Percentiles rank a stretch among this genome's conserved stretches.
Conservation (phyloP, 2,888 invertebrate genomes). For the Coronaproctus castanopsis region DNA sequence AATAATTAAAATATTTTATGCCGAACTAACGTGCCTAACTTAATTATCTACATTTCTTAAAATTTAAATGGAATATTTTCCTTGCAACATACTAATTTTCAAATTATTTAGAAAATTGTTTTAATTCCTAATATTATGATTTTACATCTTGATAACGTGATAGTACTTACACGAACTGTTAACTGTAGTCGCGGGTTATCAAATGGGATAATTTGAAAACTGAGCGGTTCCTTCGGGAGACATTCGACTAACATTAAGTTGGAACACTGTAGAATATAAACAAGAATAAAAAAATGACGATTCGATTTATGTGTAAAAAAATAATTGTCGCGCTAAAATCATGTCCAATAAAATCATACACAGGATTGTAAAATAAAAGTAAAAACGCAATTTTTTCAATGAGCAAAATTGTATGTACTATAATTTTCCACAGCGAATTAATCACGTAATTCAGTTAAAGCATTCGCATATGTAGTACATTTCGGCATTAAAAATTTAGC, state of each 20-base stretch:
- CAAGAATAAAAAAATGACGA: constrained; percentile 11
- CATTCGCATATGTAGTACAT: background rate
- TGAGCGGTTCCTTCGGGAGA: constrained; percentile 77
- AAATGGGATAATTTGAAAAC: constrained; percentile 91
- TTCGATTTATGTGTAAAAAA: background rate
- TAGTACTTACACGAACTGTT: constrained; percentile 44
- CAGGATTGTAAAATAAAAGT: too few species aligned
- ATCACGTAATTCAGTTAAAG: background rate
- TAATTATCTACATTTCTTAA: constrained; percentile 1
- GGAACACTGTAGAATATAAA: constrained; percentile 50
- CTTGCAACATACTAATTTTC: background rate
- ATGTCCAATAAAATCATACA: background rate
- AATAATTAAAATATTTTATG: background rate
- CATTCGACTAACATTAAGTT: constrained; percentile 94
- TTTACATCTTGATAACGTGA: too few species aligned
- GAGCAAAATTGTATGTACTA: too few species aligned
- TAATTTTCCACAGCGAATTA: too few species aligned
- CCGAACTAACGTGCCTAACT: background rate
- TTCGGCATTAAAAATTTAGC: background rate
- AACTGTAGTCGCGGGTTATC: constrained; percentile 83
- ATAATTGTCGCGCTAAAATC: background rate
- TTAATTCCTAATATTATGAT: too few species aligned
- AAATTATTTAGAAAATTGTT: background rate
- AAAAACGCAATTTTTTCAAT: too few species aligned
- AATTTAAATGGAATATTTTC: background rate